Percentiles rank a stretch among this genome's conserved stretches.
Evolutionary conservation across 2,797 vertebrate species (phyloP).

Genomic region (Diceros bicornis): DNA sequence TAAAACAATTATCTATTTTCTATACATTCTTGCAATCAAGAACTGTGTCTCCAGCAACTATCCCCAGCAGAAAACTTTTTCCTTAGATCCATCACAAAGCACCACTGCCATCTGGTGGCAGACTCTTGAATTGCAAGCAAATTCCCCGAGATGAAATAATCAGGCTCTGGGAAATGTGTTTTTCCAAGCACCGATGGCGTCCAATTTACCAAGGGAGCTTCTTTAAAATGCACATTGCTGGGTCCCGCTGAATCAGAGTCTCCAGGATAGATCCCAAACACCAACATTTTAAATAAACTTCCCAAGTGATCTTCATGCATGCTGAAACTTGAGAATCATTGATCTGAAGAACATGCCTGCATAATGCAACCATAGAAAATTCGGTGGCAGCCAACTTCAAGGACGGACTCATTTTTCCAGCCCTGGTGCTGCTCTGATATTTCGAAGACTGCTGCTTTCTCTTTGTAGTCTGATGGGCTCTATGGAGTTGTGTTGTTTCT

Average conservation of each 20-base stretch:
- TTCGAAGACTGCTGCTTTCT: background rate
- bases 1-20: background rate
- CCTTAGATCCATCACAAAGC: background rate
- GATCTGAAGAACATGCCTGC: background rate
- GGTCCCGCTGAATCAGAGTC: background rate
- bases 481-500: background rate
- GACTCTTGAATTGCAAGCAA: background rate
- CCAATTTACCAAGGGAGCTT: background rate
- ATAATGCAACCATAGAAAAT: conserved; percentile 14
- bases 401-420: background rate
- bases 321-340: background rate
- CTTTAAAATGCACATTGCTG: background rate
- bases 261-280: background rate
- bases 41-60: background rate
- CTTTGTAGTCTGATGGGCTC: background rate
- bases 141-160: background rate
- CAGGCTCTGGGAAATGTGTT: background rate
- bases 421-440: background rate
- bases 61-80: background rate
- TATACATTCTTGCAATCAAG: background rate
- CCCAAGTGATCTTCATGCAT: background rate
- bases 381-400: background rate
- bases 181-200: background rate
- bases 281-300: background rate
- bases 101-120: conserved; percentile 77